Evolutionary conservation across 1,140 invertebrate species (phyloP), one percentile per base, ranked within the genome.

Genomic region (Drosophila sulfurigaster): DNA sequence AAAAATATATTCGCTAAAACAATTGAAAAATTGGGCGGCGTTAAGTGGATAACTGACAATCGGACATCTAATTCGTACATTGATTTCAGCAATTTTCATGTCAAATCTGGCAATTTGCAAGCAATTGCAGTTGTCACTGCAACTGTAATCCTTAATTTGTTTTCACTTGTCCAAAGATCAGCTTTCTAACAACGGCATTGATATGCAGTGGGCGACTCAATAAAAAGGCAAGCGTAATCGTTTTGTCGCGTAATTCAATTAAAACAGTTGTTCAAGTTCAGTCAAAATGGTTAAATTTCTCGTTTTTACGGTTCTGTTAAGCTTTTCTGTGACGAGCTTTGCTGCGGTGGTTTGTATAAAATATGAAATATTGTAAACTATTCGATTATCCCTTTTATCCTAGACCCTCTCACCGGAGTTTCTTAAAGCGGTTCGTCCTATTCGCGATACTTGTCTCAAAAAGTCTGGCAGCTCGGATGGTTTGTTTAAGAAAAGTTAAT

Each of bases 31-130:
- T 43, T n/a, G 41, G n/a, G 41, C 41, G 41, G 41, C n/a, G 11
- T 3, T 43, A 43, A 13, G 3, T 43, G 0, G n/a, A 43, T 43
- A 43, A 43, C 41, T 43, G 41, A 7, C 41, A 43, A 13, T 43
- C 41, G 13, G n/a, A 43, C 35, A 5, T 7, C 13, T 43, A 43
- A 43, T 13, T 43, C n/a, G 13, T 6, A 13, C 38, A 43, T 48
- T 48, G 5, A 16, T 48, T 48, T 79, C 68, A 15, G 28, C 62
- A 77, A 58, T 51, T 79, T 30, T 65, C 72, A 70, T 78, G 58
- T 45, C 63, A 75, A 72, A 72, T 67, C 48, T 68, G 64, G 45
- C 67, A 87, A 82, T 77, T 71, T 49, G 65, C 73, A 77, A 73
- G 43, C 69, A 73, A 68, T 82, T 67, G 63, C 69, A 75, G 54